A percentile compares a stretch with the other conserved stretches of the same genome.
phyloP scores from a whole-genome alignment of 2,888 invertebrate species.

The Gastracanthus pulcherrimus region DNA sequence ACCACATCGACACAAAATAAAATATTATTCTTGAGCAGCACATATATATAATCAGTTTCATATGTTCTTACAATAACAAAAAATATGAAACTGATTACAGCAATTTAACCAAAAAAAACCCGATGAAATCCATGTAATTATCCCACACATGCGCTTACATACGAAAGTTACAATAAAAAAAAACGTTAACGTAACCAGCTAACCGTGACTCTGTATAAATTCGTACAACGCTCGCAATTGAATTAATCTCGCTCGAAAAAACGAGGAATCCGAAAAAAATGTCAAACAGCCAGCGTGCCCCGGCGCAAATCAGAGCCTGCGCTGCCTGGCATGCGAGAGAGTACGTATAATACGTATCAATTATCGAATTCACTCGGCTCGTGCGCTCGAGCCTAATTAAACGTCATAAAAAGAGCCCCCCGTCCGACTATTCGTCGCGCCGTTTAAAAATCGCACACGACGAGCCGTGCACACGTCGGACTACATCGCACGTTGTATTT shows the following conservation, averaged over 20 bases:
- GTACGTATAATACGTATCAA: background rate
- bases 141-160: no score
- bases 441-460: background rate
- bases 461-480: no score
- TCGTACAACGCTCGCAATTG: background rate
- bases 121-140: background rate
- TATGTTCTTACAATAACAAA: no score
- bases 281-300: slow-evolving; percentile 21
- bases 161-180: no score
- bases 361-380: slow-evolving; percentile 16
- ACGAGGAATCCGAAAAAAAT: background rate
- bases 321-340: background rate
- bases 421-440: no score
- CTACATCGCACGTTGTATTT: background rate
- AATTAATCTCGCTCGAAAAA: background rate
- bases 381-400: background rate
- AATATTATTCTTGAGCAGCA: no score
- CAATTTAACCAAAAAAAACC: background rate
- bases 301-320: slow-evolving; percentile 5
- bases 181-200: slow-evolving; percentile 38
- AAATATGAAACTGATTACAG: no score
- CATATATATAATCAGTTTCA: no score
- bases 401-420: no score
- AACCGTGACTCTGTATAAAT: slow-evolving; percentile 27
- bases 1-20: no score